A percentile compares a stretch with the other conserved stretches of the same genome.
Evolutionary conservation across 2,113 vertebrate genomes (phyloP).

Genomic region (Lathamus discolor): DNA sequence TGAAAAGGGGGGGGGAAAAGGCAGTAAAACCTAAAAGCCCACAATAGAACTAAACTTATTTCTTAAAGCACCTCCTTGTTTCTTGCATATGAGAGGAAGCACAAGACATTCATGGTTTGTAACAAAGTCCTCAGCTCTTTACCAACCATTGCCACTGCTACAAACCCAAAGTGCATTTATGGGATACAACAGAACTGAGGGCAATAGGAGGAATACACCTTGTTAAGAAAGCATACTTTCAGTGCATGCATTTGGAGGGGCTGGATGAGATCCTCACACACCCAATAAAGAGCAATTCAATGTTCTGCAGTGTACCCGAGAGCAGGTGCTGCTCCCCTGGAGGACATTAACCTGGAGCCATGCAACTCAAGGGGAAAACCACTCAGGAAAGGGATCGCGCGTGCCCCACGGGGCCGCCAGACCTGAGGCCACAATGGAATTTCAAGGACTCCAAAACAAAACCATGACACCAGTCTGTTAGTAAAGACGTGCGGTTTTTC

Average conservation of each 20-base stretch:
- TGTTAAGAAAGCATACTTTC: constrained; percentile 53
- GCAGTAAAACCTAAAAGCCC: constrained; percentile 46
- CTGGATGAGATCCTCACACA: constrained; percentile 46
- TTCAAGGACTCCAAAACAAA: background rate
- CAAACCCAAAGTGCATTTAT: constrained; percentile 75
- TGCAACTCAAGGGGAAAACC: constrained; percentile 3
- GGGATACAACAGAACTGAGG: constrained; percentile 67
- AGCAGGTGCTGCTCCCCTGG: constrained; percentile 41
- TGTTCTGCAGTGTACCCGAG: constrained; percentile 32
- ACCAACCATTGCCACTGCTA: constrained; percentile 60
- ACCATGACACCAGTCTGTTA: constrained; percentile 2
- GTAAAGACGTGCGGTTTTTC: background rate
- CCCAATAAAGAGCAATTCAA: constrained; percentile 40
- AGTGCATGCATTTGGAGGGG: constrained; percentile 54
- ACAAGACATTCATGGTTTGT: constrained; percentile 70
- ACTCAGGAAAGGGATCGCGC: background rate
- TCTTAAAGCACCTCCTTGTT: constrained; percentile 73
- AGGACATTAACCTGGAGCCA: constrained; percentile 13
- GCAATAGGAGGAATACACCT: constrained; percentile 36
- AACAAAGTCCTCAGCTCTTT: constrained; percentile 68
- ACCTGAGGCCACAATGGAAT: background rate
- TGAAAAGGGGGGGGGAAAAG: background rate
- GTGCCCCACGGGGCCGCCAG: background rate
- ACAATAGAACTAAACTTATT: constrained; percentile 46
- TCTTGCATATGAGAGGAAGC: constrained; percentile 71